Percentiles rank a stretch among this genome's conserved stretches.
phyloP scores from a whole-genome alignment of 92 coral and sea anemone species.

The Umimayanthus kanabou region DNA sequence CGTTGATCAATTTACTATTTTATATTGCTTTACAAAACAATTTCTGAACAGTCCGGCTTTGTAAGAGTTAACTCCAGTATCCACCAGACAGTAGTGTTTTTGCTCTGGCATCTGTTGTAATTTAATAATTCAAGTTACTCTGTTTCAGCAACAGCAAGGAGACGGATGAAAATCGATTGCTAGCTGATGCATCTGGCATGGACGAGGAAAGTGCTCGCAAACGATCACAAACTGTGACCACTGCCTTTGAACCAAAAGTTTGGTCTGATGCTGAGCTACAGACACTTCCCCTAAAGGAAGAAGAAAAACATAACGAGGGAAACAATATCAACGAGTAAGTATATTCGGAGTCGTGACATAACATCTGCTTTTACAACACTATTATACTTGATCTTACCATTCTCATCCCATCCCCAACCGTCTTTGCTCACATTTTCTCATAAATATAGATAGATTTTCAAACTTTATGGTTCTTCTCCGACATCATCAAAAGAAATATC shows the following conservation, averaged over 20 bases:
- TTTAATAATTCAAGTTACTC: neutral
- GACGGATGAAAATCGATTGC: neutral
- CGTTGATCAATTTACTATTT: no score
- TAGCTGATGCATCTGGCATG: neutral
- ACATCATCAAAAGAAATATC: no score
- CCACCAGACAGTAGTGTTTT: no score
- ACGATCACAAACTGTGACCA: neutral
- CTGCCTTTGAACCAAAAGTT: neutral
- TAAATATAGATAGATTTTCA: no score
- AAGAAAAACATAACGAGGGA: no score
- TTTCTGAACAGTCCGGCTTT: no score
- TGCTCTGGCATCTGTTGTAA: no score
- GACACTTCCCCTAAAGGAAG: neutral
- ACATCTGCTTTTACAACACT: neutral
- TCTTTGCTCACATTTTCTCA: no score
- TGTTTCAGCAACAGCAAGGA: neutral
- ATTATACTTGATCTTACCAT: no score
- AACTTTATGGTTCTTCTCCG: no score
- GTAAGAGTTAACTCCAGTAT: no score
- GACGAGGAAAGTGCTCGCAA: neutral
- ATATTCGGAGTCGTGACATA: neutral
- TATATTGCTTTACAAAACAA: no score
- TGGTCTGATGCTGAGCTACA: neutral
- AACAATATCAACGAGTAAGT: neutral
- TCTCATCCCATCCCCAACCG: neutral